phyloP scores from a whole-genome alignment of 1,140 invertebrate genomes.

The Drosophila miranda region DNA sequence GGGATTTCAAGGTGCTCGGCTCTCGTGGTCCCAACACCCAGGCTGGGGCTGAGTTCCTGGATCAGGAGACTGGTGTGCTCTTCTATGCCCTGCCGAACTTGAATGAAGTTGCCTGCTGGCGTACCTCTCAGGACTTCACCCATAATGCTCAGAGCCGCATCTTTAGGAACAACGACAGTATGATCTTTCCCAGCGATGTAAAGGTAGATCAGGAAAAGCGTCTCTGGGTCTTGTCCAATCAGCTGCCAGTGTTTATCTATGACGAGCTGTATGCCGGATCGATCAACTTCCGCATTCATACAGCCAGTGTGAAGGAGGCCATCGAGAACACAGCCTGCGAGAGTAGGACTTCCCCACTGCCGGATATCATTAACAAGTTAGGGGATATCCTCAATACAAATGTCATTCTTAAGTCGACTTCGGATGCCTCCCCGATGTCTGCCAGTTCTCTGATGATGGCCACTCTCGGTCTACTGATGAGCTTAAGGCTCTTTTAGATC shows the following conservation, averaged over 20 bases:
- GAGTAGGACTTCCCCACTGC: constrained; percentile 82
- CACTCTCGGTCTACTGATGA: constrained; percentile 21
- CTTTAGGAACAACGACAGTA: constrained; percentile 87
- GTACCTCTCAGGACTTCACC: constrained; percentile 86
- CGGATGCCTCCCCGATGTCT: constrained; percentile 7
- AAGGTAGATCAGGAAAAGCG: constrained; percentile 88
- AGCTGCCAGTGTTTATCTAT: constrained; percentile 88
- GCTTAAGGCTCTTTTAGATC: constrained; percentile 16
- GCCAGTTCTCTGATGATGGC: constrained; percentile 20
- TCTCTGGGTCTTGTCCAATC: constrained; percentile 89
- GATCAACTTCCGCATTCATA: constrained; percentile 89
- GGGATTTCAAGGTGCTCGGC: constrained; percentile 87
- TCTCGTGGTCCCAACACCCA: constrained; percentile 88
- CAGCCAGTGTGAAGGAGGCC: constrained; percentile 86
- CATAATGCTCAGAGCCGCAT: constrained; percentile 87
- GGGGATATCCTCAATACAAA: constrained; percentile 77
- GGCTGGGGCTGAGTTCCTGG: constrained; percentile 88
- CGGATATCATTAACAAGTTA: constrained; percentile 84
- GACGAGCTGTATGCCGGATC: constrained; percentile 85
- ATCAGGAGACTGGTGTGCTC: constrained; percentile 87
- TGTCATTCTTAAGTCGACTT: constrained; percentile 6
- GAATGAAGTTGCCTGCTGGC: constrained; percentile 91
- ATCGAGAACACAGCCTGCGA: constrained; percentile 88
- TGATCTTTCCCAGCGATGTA: constrained; percentile 90
- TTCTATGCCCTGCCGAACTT: constrained; percentile 90